These are phyloP conservation scores for Parazoanthus swiftii DNA, from an alignment of 92 coral and sea anemone genomes.

Conservation along the genomic window DNA sequence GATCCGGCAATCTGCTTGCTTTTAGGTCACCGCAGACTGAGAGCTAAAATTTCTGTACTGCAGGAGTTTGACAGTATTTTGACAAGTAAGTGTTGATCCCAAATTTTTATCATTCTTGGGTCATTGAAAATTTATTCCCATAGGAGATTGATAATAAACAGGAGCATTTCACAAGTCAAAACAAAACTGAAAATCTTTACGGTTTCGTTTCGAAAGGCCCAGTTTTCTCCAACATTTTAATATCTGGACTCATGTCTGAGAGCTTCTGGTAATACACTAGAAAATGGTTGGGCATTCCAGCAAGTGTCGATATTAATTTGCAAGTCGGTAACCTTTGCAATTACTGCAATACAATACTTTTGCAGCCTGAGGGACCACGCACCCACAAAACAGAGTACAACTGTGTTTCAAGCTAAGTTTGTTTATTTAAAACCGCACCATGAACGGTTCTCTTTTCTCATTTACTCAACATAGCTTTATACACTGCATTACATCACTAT, in stretches of 20 bases:
- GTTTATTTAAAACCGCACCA: conserved; percentile 33
- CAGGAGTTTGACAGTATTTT: conserved; percentile 42
- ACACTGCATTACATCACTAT: conserved; percentile 39
- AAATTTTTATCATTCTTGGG: conserved; percentile 74
- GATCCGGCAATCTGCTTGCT: background rate
- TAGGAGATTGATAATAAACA: conserved; percentile 63
- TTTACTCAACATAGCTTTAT: conserved; percentile 44
- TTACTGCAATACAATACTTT: conserved; percentile 33
- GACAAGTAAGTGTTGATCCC: conserved; percentile 34
- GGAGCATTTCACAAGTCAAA: conserved; percentile 28
- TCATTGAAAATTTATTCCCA: conserved; percentile 71
- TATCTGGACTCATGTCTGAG: background rate
- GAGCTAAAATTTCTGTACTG: background rate
- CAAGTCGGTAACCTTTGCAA: conserved; percentile 32
- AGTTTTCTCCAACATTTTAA: no score
- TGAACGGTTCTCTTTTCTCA: background rate
- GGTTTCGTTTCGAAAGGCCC: background rate
- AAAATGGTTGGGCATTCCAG: background rate
- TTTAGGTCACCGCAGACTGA: conserved; percentile 9
- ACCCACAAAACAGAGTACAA: conserved; percentile 2
- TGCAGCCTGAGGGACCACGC: conserved; percentile 23
- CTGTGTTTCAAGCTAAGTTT: conserved; percentile 14
- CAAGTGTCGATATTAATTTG: conserved; percentile 7
- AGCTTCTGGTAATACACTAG: background rate
- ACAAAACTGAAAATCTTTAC: conserved; percentile 20